These are phyloP conservation scores for Ochotona princeps DNA, from an alignment of 2,113 vertebrate species.

Conservation along the genomic window DNA sequence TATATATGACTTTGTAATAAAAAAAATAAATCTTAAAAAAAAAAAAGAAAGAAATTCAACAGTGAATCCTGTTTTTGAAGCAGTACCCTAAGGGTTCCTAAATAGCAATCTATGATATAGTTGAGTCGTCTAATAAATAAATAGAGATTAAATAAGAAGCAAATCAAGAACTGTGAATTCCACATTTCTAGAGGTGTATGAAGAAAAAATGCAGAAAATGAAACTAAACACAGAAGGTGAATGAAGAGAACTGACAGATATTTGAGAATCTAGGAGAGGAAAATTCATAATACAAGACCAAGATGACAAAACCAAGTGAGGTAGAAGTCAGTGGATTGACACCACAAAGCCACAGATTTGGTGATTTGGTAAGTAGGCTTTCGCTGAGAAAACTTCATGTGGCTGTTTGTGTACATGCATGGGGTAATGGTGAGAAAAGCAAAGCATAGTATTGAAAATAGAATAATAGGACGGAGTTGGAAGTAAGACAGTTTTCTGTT, in stretches of 20 bases:
- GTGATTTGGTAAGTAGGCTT: neutral
- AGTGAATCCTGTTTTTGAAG: neutral
- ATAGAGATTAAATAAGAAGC: neutral
- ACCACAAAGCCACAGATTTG: neutral
- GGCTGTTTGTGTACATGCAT: neutral
- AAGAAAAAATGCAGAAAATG: neutral
- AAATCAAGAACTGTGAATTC: neutral
- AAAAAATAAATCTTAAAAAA: no score
- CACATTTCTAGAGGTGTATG: neutral
- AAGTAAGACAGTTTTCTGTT: neutral
- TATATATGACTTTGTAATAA: no score
- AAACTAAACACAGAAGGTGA: neutral
- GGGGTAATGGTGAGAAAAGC: neutral
- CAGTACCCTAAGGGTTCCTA: neutral
- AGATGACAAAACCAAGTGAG: neutral
- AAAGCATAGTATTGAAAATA: neutral
- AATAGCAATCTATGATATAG: neutral
- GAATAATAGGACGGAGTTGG: neutral
- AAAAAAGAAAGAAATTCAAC: conserved; percentile 3
- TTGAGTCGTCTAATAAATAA: neutral
- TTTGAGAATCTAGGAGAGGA: neutral
- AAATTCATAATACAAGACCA: neutral
- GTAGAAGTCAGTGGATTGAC: neutral
- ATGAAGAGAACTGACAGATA: accelerated
- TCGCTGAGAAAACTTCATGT: neutral